These are phyloP conservation scores for Cistogaster globosa DNA, from an alignment of 2,888 invertebrate genomes.

Conservation along the genomic window DNA sequence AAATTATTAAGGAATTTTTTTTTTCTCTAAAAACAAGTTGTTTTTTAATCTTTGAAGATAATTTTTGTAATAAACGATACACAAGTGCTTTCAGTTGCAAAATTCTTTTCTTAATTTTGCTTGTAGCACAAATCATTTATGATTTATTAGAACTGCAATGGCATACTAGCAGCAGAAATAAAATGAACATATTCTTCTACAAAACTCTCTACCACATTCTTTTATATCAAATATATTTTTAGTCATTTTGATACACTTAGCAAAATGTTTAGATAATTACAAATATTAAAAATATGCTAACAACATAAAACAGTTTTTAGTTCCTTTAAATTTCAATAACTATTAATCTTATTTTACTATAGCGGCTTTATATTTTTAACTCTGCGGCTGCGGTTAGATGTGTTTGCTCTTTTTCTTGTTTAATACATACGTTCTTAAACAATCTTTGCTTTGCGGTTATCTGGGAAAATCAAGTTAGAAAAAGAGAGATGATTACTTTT, in stretches of 20 bases:
- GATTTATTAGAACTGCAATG: constrained; percentile 67
- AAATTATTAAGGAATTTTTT: constrained; percentile 15
- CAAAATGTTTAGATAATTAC: neutral
- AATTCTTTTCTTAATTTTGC: constrained; percentile 23
- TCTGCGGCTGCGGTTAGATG: too few species aligned
- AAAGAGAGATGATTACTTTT: too few species aligned
- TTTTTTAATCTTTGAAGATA: constrained; percentile 7
- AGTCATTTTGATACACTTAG: constrained; percentile 36
- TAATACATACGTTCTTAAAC: too few species aligned
- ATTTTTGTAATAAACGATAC: constrained; percentile 24
- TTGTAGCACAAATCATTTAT: constrained; percentile 53
- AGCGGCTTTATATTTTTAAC: too few species aligned
- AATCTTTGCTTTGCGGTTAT: too few species aligned
- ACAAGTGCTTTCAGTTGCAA: constrained; percentile 29
- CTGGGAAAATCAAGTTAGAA: too few species aligned
- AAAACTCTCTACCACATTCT: constrained; percentile 37
- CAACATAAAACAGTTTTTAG: too few species aligned
- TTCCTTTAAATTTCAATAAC: too few species aligned
- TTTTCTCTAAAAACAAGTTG: constrained; percentile 12
- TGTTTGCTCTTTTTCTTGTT: too few species aligned
- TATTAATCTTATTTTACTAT: too few species aligned
- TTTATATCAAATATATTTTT: constrained; percentile 43
- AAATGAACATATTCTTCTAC: constrained; percentile 43
- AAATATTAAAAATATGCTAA: too few species aligned
- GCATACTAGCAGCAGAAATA: constrained; percentile 27